phyloP scores from a whole-genome alignment of 2,888 invertebrate genomes.

The Deroplatys truncata region DNA sequence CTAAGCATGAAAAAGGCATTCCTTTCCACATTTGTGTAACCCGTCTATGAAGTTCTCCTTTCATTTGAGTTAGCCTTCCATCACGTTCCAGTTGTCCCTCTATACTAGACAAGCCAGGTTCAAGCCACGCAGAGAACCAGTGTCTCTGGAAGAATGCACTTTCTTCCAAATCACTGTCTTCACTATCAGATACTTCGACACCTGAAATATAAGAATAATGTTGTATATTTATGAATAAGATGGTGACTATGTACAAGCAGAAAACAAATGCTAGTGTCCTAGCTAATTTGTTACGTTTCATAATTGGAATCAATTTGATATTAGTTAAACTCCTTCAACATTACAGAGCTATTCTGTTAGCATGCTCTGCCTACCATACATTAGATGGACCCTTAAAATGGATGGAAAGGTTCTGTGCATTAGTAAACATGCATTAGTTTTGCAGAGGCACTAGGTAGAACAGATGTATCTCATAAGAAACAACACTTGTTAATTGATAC shows the following conservation, averaged over 20 bases:
- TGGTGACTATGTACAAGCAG: no score
- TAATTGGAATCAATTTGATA: no score
- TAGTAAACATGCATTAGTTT: no score
- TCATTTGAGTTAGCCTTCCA: conserved; percentile 41
- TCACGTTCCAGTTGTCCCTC: conserved; percentile 35
- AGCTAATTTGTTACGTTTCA: neutral
- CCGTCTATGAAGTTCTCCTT: conserved; percentile 47
- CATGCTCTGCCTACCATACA: no score
- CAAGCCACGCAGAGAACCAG: conserved; percentile 43
- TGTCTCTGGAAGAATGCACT: conserved; percentile 40
- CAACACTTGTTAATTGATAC: no score
- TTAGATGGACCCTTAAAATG: no score
- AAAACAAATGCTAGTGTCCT: no score
- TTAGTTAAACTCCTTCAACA: no score
- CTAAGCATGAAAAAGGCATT: conserved; percentile 33
- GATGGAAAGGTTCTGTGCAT: no score
- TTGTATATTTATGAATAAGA: neutral
- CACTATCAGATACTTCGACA: conserved; percentile 47
- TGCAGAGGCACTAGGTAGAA: no score
- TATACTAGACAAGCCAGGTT: conserved; percentile 36
- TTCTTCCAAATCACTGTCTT: conserved; percentile 43
- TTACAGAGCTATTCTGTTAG: no score
- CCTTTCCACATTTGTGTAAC: conserved; percentile 46
- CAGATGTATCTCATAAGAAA: no score
- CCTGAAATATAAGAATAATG: conserved; percentile 36